Evolutionary conservation across 2,113 vertebrate genomes (phyloP), one percentile per base, ranked within the genome.

Genomic region (Oncorhynchus gorbuscha): DNA sequence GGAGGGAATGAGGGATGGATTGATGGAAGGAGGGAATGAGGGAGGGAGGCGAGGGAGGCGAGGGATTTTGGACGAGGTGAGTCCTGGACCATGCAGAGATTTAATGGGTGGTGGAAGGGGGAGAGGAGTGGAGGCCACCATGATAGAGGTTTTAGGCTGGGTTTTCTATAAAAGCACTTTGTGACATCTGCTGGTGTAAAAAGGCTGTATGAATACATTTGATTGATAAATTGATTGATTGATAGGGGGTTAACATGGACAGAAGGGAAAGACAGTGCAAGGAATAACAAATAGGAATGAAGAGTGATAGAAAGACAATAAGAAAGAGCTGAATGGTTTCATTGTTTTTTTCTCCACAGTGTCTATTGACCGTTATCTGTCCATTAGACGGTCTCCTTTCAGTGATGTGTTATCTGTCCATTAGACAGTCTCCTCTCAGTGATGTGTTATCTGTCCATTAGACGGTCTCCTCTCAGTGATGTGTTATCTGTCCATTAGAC

Each of bases 11-110:
- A 88, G 86, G 87, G 86, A 92, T 86, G 83, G 30, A 30, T 4
- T 4, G 30, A 30, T 28, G 4, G 30, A 39, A 7, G 35, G 35
- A 39, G 35, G 35, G 7, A 39, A 2, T 9, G 39, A 45, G 39
- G 39, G 39, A 45, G 39, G 39, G 39, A 45, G 39, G 39, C 9
- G 1, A 45, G 39, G 73, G 71, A 69, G 85, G 89, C 88, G n/a
- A n/a, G n/a, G n/a, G n/a, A n/a, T n/a, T n/a, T n/a, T 86, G 87
- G 86, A 92, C 87, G 83, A 59, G 16, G 22, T 45, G 59, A 84
- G 81, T 79, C 72, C 79, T 48, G 74, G 69, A 20, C 85, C 74
- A 86, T 86, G 79, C 86, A 79, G 83, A 84, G 76, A 85, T 81
- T 79, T 80, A 9, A 76, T 69, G 69, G 68, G 62, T 69, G 66